These are phyloP conservation scores for Sinocyclocheilus anshuiensis DNA, from an alignment of 2,113 vertebrate species.

Conservation along the genomic window DNA sequence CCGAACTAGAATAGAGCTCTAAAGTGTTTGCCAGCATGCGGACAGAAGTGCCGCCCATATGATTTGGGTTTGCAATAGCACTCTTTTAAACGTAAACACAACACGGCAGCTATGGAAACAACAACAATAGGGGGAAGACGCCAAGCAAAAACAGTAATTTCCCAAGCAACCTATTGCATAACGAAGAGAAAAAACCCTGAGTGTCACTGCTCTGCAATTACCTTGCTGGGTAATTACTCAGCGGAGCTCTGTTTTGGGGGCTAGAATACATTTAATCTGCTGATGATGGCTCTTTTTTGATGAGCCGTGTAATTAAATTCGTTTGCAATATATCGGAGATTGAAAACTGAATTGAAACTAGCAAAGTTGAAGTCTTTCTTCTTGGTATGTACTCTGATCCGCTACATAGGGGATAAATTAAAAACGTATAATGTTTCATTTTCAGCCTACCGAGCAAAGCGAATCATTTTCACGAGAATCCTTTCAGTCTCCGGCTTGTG, in stretches of 20 bases:
- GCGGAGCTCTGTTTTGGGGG: background rate
- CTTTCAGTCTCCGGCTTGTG: conserved; percentile 20
- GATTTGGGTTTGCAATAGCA: background rate
- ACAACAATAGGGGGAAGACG: background rate
- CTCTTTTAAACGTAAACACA: background rate
- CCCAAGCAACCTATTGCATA: conserved; percentile 39
- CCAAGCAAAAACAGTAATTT: conserved; percentile 32
- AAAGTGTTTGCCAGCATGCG: background rate
- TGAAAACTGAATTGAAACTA: conserved; percentile 12
- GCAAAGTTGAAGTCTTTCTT: background rate
- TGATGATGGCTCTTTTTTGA: conserved; percentile 34
- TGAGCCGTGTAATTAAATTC: conserved; percentile 48
- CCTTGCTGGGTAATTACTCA: conserved; percentile 37
- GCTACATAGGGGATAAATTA: background rate
- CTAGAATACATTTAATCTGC: conserved; percentile 34
- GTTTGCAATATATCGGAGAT: conserved; percentile 31
- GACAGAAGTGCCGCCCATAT: background rate
- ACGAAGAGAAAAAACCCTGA: conserved; percentile 3
- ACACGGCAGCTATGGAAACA: conserved; percentile 6
- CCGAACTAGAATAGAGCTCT: background rate
- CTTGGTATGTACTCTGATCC: background rate
- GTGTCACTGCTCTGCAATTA: conserved; percentile 42
- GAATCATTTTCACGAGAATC: background rate
- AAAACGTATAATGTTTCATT: background rate
- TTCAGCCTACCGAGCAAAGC: conserved; percentile 19